Evolutionary conservation across 2,113 vertebrate genomes (phyloP).

Genomic region (Plectropomus leopardus): DNA sequence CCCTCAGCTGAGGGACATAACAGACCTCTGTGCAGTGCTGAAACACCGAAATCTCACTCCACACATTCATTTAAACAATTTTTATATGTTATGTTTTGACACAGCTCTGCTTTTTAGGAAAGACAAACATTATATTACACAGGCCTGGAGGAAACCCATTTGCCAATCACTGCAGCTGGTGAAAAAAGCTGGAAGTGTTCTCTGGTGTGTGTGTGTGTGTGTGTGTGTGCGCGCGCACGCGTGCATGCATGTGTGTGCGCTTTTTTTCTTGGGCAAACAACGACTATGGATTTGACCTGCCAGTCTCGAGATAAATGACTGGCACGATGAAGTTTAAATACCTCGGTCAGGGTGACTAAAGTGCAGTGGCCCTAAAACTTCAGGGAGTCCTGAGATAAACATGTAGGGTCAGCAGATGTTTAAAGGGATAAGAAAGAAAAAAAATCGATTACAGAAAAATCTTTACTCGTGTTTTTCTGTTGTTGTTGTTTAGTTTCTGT

Average conservation of each 20-base stretch:
- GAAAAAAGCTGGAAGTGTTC: neutral
- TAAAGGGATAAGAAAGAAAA: neutral
- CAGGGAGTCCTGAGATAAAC: neutral
- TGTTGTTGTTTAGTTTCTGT: too few species aligned
- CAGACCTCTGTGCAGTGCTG: neutral
- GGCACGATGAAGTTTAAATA: neutral
- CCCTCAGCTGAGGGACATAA: constrained; percentile 1
- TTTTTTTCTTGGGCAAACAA: neutral
- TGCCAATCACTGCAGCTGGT: neutral
- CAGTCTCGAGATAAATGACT: too few species aligned
- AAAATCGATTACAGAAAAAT: too few species aligned
- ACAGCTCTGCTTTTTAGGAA: neutral
- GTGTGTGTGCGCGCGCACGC: too few species aligned
- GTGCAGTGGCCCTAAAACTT: neutral
- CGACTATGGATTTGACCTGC: neutral
- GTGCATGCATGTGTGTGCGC: neutral
- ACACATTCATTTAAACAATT: neutral
- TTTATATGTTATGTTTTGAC: neutral
- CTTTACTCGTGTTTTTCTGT: neutral
- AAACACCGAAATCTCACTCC: neutral
- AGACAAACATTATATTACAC: neutral
- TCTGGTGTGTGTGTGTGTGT: too few species aligned
- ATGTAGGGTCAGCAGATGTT: neutral
- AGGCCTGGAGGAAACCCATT: neutral
- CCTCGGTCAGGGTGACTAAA: neutral